Percentiles rank a stretch among this genome's conserved stretches.
These are phyloP conservation scores for Bambusicola thoracicus DNA, from an alignment of 2,113 vertebrate species.

Conservation along the genomic window DNA sequence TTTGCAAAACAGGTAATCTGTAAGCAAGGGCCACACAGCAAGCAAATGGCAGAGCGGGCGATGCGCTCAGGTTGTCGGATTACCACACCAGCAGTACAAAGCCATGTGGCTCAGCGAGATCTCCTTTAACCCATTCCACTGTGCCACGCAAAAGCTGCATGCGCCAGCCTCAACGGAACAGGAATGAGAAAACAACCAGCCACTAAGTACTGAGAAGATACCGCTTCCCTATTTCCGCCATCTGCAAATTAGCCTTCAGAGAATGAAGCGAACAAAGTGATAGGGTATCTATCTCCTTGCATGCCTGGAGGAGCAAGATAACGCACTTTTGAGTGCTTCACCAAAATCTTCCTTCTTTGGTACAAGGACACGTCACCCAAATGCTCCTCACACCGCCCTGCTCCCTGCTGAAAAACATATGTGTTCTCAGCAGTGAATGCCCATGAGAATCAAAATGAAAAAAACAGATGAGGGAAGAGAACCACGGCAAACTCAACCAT, in stretches of 20 bases:
- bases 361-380: background rate
- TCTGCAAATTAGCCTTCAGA: background rate
- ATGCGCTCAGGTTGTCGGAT: background rate
- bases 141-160: background rate
- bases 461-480: background rate
- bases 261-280: background rate
- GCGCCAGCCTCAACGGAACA: background rate
- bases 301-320: background rate
- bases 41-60: background rate
- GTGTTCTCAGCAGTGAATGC: background rate
- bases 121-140: background rate
- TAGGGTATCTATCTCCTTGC: background rate
- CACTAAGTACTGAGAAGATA: background rate
- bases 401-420: conserved; percentile 14
- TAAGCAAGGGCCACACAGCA: background rate
- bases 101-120: fast-evolving
- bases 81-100: background rate
- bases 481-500: background rate
- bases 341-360: background rate
- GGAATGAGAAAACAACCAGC: background rate
- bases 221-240: background rate
- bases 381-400: background rate
- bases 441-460: background rate
- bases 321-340: background rate
- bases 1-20: background rate